A percentile compares a stretch with the other conserved stretches of the same genome.
Evolutionary conservation across 1,140 invertebrate species (phyloP).

Genomic region (Conus ventricosus): DNA sequence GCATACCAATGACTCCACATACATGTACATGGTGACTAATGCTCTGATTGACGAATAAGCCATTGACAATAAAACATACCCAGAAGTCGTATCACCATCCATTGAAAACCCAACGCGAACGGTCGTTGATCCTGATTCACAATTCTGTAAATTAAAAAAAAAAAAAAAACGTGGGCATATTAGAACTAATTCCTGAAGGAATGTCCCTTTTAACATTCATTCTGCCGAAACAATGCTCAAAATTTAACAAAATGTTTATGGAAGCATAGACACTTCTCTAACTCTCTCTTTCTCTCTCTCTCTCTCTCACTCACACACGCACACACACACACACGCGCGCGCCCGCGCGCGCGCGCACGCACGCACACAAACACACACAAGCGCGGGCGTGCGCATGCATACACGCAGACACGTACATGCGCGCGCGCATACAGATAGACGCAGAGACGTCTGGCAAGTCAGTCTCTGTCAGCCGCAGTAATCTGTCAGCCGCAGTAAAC

Average conservation of each 20-base stretch:
- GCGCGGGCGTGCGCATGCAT: neutral
- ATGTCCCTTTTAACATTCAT: too few relatives aligned
- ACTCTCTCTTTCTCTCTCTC: too few relatives aligned
- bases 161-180: neutral
- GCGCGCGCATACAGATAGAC: neutral
- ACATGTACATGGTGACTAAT: too few relatives aligned
- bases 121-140: constrained; percentile 47
- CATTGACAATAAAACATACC: constrained; percentile 26
- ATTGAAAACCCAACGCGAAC: constrained; percentile 49
- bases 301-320: too few relatives aligned
- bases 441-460: neutral
- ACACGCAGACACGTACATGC: neutral
- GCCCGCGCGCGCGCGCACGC: neutral
- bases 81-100: constrained; percentile 48
- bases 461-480: neutral
- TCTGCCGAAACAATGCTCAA: too few relatives aligned
- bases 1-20: too few relatives aligned
- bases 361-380: neutral
- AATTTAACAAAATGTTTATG: too few relatives aligned
- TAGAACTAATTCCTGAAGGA: too few relatives aligned
- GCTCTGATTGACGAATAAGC: too few relatives aligned
- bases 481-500: neutral
- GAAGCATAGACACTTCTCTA: too few relatives aligned
- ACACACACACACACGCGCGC: neutral
- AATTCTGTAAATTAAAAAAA: constrained; percentile 34